Base-by-base conservation (phyloP, 2,113 vertebrate species). In the Thunnus maccoyii region DNA sequence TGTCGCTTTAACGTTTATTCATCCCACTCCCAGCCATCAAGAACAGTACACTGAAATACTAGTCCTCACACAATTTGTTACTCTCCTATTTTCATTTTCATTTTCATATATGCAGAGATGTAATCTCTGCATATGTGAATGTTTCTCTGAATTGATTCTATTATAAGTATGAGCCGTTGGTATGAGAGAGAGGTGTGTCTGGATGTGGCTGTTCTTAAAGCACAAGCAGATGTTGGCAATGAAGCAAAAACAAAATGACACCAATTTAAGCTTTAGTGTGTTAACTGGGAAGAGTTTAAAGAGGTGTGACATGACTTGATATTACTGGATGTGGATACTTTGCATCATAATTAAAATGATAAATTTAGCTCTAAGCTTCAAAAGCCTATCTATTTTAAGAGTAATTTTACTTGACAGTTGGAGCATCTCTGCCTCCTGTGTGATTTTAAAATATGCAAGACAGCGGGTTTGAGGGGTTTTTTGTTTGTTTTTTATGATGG, bases 221-320 rank as follows among this genome's bases (percentile, higher is more conserved):
- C 65, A 69, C 65, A 63, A 83, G 78, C 83, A 77, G 78, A 80
- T 86, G 76, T 72, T 80, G 62, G 82, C 81, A 83, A 76, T 83
- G 66, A 86, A 50, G 46, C 22, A 70, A 51, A 82, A 64, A 46
- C 30, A 20, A 55, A 77, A 85, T 79, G 18, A 48, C 41, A 67
- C 16, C 62, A 52, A 25, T 83, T 76, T 84, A 78, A 83, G 52
- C 69, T 71, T 76, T 63, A 55, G 69, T 20, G 18, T 58, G 57
- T 75, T 67, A 66, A 32, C 51, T 56, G 60, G 64, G 61, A 41
- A 41, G 71, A 63, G 65, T 72, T 63, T 51, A 50, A 47, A 72
- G 63, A 84, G 52, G 56, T 76, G 61, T 50, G 65, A 82, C 50
- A 71, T 25, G 20, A 72, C 81, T 85, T 71, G 73, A 76, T 67